A percentile compares a stretch with the other conserved stretches of the same genome.
Conservation (phyloP, 2,113 vertebrate genomes). For the Cephalopholis sonnerati region DNA sequence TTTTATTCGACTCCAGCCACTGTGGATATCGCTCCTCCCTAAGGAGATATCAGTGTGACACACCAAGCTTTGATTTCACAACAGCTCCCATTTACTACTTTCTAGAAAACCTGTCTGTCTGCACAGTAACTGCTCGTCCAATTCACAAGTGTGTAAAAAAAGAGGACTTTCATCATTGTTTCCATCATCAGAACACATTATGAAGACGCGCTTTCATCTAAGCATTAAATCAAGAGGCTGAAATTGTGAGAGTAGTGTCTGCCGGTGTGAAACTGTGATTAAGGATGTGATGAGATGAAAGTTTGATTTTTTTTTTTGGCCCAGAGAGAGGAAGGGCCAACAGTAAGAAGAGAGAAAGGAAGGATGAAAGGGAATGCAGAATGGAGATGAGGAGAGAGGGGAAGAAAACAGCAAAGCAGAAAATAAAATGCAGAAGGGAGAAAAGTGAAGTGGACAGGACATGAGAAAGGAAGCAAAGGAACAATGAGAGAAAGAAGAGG, state of each 20-base stretch:
- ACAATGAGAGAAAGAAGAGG: background rate
- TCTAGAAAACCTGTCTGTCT: background rate
- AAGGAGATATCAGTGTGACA: background rate
- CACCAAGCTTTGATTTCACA: slow-evolving; percentile 25
- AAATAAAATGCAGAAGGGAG: slow-evolving; percentile 2
- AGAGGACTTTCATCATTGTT: slow-evolving; percentile 36
- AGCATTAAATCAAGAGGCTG: slow-evolving; percentile 21
- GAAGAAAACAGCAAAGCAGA: background rate
- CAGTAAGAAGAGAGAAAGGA: slow-evolving; percentile 8
- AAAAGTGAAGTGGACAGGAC: background rate
- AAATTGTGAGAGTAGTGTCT: slow-evolving; percentile 14
- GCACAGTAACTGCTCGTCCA: background rate
- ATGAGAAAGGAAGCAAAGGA: background rate
- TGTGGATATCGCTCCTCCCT: slow-evolving; percentile 7
- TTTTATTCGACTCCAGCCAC: background rate
- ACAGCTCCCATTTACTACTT: slow-evolving; percentile 4
- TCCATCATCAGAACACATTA: slow-evolving; percentile 39
- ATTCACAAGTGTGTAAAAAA: background rate
- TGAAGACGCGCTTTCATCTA: slow-evolving; percentile 47
- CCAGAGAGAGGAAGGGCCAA: slow-evolving; percentile 1
- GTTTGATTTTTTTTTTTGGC: slow-evolving; percentile 9
- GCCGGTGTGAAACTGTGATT: slow-evolving; percentile 24
- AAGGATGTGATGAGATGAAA: slow-evolving; percentile 51
- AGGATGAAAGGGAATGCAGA: slow-evolving; percentile 56
- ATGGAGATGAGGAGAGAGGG: slow-evolving; percentile 32